Evolutionary conservation across 1,140 invertebrate species (phyloP), one percentile per base, ranked within the genome.

Genomic region (Pseudomyrmex sp.): DNA sequence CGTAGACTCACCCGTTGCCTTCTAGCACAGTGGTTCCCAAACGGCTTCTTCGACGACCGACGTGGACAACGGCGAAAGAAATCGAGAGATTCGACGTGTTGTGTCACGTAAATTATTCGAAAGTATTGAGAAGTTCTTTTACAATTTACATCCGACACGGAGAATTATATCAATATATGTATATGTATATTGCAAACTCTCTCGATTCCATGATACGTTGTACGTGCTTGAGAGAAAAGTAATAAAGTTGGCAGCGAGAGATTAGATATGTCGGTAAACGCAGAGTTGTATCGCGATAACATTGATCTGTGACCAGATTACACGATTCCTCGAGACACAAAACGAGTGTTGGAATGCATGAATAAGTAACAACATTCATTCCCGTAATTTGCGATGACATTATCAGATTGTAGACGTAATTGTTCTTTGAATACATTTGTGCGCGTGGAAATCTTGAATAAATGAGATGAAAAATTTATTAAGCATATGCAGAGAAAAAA

Each of bases 11-110:
- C 86, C 83, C 89, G 84, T 87, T 89, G 90, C 90, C 90, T 93
- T 89, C 90, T 92, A 92, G 91, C 87, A 87, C 91, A 90, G 91
- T 92, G 92, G 90, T 91, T 92, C 92, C 90, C 89, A 88, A 85
- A 85, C 85, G 73, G 62, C 82, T 62, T 68, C 68, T 61, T 58
- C 54, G 26, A 54, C 23, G 13, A 1, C 54, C 54, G 23, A 61
- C 12, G 48, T 18, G 20, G 3, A 54, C n/a, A 15, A 68, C 44
- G 44, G 13, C 12, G 26, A 68, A 35, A 46, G 12, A 26, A 63
- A n/a, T 8, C 2, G 20, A 59, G 15, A 13, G 62, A 63, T 66
- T 44, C 62, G 35, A 35, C 7, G 35, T 35, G 35, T 35, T 35
- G 35, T 35, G 35, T 35, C 35, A 35, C 35, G 35, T 35, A 35